Conservation (phyloP, 2,113 vertebrate genomes). For the Peromyscus californicus region DNA sequence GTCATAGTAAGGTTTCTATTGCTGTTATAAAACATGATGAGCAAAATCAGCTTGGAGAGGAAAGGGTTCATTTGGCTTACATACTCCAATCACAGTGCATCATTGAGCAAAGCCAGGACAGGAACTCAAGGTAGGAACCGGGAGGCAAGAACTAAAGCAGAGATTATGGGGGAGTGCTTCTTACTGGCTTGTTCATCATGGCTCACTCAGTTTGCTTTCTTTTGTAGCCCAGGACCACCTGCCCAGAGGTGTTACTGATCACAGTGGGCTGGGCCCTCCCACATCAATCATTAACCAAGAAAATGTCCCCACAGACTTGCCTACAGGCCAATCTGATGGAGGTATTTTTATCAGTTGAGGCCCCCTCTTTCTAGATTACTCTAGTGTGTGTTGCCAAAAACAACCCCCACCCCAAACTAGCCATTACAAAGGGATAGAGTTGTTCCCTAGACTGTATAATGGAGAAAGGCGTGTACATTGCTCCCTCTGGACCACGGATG, state of each 20-base stretch:
- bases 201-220: neutral
- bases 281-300: neutral
- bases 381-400: neutral
- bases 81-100: neutral
- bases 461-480: neutral
- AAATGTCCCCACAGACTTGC: neutral
- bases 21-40: neutral
- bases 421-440: neutral
- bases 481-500: neutral
- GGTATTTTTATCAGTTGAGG: neutral
- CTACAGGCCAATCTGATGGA: neutral
- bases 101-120: neutral
- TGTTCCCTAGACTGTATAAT: neutral
- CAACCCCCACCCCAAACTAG: neutral
- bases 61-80: neutral
- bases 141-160: neutral
- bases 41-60: neutral
- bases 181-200: neutral
- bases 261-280: neutral
- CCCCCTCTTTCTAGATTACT: neutral
- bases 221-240: neutral
- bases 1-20: neutral
- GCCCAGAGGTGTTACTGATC: neutral
- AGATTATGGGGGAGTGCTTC: neutral
- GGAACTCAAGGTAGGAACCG: neutral